These are phyloP conservation scores for Cygnus atratus DNA, from an alignment of 2,113 vertebrate species.

Conservation along the genomic window DNA sequence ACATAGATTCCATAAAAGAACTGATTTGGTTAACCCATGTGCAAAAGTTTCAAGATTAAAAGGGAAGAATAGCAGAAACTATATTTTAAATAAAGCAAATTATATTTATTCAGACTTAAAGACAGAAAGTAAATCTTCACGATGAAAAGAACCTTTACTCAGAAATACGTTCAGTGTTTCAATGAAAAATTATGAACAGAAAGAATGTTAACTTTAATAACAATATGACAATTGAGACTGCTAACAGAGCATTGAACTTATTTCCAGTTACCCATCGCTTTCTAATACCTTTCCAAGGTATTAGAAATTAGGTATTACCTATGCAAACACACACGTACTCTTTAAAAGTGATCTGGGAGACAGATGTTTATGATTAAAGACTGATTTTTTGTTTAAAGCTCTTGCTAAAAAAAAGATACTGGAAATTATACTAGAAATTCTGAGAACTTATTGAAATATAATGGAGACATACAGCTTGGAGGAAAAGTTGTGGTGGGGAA, in stretches of 20 bases:
- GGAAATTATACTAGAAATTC: not conserved
- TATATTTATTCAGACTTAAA: not conserved
- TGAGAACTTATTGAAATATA: not conserved
- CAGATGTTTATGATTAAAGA: not conserved
- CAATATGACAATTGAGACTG: not conserved
- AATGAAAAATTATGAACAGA: not conserved
- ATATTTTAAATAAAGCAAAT: not conserved
- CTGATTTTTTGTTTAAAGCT: not conserved
- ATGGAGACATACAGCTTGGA: no score
- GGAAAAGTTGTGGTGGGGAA: not conserved
- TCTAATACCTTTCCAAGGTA: not conserved
- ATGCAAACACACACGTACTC: not conserved
- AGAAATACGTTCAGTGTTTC: not conserved
- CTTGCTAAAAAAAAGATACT: not conserved
- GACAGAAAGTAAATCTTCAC: not conserved
- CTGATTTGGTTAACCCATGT: not conserved
- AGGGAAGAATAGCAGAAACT: not conserved
- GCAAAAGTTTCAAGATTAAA: not conserved
- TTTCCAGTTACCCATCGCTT: not conserved
- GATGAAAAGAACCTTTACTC: not conserved
- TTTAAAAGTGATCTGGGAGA: not conserved
- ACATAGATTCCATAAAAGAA: not conserved
- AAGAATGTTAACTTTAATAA: not conserved
- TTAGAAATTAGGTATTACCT: no score
- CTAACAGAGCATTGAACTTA: not conserved